Percentiles rank a stretch among this genome's conserved stretches.
Evolutionary conservation across 2,888 invertebrate genomes (phyloP).

Genomic region (Crematogaster levior): DNA sequence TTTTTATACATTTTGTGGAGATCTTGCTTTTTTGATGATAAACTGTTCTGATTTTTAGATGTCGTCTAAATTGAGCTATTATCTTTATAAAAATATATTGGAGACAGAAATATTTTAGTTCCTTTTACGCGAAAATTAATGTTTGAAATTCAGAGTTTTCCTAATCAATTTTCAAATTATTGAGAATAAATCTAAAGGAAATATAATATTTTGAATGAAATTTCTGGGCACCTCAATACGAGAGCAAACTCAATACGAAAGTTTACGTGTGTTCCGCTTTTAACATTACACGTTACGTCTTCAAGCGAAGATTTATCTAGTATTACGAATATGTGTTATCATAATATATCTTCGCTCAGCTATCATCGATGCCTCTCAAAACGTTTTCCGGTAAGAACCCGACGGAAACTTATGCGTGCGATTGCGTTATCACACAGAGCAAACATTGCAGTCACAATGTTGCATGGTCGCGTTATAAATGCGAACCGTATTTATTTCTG

Average conservation of each 20-base stretch:
- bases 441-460: slow-evolving; percentile 43
- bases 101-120: neutral
- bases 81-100: neutral
- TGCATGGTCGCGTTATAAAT: neutral
- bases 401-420: slow-evolving; percentile 27
- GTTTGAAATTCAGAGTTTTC: neutral
- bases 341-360: slow-evolving; percentile 30
- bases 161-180: neutral
- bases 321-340: slow-evolving; percentile 22
- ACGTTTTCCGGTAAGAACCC: slow-evolving; percentile 44
- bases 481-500: slow-evolving; percentile 11
- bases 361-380: slow-evolving; percentile 52
- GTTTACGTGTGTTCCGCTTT: neutral
- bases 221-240: neutral
- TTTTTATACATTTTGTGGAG: neutral
- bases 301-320: slow-evolving; percentile 16
- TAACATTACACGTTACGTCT: neutral
- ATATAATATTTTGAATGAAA: neutral
- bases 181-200: neutral
- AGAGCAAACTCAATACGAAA: neutral
- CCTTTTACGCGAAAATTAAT: neutral
- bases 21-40: neutral
- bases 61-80: neutral
- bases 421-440: slow-evolving; percentile 59
- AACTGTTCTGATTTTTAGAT: neutral